Percentiles rank a stretch among this genome's conserved stretches.
These are phyloP conservation scores for Pocillopora grandis DNA, from an alignment of 92 coral and sea anemone species.

Conservation along the genomic window DNA sequence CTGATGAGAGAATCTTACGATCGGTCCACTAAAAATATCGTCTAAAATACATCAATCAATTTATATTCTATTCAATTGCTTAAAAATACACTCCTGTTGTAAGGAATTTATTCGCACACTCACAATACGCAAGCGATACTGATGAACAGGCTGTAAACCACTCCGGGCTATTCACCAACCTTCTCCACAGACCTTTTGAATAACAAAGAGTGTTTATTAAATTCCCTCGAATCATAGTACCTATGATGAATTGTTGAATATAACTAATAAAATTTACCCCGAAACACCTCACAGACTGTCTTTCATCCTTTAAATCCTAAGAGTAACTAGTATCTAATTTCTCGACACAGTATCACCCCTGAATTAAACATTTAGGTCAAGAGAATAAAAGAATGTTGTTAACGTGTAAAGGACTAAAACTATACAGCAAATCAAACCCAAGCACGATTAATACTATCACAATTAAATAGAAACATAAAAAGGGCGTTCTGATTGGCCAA, in stretches of 20 bases:
- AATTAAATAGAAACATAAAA: neutral
- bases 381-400: too few species aligned
- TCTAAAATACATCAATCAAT: conserved; percentile 11
- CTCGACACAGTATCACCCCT: too few species aligned
- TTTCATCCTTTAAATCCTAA: neutral
- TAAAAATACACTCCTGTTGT: neutral
- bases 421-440: neutral
- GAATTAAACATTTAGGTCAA: too few species aligned
- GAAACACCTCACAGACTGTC: neutral
- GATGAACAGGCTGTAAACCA: neutral
- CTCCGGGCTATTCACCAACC: neutral
- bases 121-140: neutral
- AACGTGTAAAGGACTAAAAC: neutral
- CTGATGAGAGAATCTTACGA: neutral
- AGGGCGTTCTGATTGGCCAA: neutral
- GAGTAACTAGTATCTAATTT: too few species aligned
- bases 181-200: neutral
- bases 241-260: neutral
- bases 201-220: neutral
- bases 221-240: conserved; percentile 6
- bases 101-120: neutral
- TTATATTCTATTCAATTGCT: neutral
- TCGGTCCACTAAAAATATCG: conserved; percentile 6
- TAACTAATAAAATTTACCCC: neutral
- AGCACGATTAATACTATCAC: neutral